Base-by-base conservation (phyloP, 1,140 invertebrate genomes). In the Cydia fagiglandana region DNA sequence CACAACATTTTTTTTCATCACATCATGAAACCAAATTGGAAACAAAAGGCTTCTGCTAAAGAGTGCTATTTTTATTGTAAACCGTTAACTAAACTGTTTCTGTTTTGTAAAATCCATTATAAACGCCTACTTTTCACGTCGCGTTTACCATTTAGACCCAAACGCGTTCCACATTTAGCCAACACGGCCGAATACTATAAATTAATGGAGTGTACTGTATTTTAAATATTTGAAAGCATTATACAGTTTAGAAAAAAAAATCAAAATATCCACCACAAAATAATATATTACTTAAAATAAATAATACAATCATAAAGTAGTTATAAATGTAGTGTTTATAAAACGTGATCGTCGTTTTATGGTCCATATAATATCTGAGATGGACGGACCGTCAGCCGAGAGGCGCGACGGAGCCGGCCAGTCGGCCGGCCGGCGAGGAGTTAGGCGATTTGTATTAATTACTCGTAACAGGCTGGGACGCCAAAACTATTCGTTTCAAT, bases 241-340 rank as follows among this genome's bases (percentile, higher is more conserved):
- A 76, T 78, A 83, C 83, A 86, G 79, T 86, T 88, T 90, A 90
- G 86, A 89, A 92, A 88, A 92, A 88, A 88, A 91, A 91, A 89
- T 90, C 85, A 88, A 87, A 91, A 84, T 89, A 85, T 87, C 86
- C 84, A 86, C 85, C 83, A 86, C 83, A 90, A 83, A 81, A 85
- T 91, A 92, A 93, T 91, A 91, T 93, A 93, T 93, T 93, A 93
- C 90, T 81, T 91, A 91, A 91, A 91, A 93, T 93, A 93, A 93
- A 93, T 93, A 93, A 91, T 89, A 89, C 88, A 91, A 93, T 91
- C 89, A 88, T 91, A 90, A 93, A 91, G 88, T 89, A 89, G 88
- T 91, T 91, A 93, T 91, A 91, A 91, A 93, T 88, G 91, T 87
- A 93, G 90, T 92, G 90, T 93, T 93, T 93, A 93, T 93, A 93